Conservation (phyloP, 23 tunicate species). For the Styela clava region DNA sequence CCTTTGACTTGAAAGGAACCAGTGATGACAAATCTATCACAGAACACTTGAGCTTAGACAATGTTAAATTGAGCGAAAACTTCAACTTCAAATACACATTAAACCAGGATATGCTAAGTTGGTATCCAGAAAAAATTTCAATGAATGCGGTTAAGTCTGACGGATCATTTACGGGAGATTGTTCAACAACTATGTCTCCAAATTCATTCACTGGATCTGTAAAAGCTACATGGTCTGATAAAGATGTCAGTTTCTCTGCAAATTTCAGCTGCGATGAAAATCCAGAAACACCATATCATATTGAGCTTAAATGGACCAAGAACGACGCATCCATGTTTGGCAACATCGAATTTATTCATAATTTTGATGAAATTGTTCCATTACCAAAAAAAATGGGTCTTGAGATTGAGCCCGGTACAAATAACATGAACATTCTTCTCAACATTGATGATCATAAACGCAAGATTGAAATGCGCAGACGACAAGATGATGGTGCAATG, state of each 20-base stretch:
- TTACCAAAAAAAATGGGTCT: slow-evolving; percentile 1
- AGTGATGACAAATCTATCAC: not conserved
- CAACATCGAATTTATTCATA: not conserved
- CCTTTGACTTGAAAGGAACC: not conserved
- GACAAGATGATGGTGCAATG: not conserved
- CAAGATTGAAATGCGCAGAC: not conserved
- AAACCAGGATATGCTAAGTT: not conserved
- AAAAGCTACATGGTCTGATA: not conserved
- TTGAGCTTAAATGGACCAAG: not conserved
- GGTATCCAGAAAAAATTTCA: not conserved
- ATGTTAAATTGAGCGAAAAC: not conserved
- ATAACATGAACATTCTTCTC: not conserved
- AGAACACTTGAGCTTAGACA: not conserved
- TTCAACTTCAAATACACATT: not conserved
- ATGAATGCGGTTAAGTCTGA: not conserved
- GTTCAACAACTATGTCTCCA: not conserved
- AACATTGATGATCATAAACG: not conserved
- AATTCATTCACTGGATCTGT: not conserved
- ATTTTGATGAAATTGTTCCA: not conserved
- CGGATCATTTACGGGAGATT: not conserved
- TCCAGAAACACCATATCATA: not conserved
- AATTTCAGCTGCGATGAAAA: not conserved
- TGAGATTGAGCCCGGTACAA: not conserved
- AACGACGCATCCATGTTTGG: not conserved
- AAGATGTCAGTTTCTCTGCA: not conserved